Evolutionary conservation across 2,113 vertebrate genomes (phyloP).

Genomic region (Scomber scombrus): DNA sequence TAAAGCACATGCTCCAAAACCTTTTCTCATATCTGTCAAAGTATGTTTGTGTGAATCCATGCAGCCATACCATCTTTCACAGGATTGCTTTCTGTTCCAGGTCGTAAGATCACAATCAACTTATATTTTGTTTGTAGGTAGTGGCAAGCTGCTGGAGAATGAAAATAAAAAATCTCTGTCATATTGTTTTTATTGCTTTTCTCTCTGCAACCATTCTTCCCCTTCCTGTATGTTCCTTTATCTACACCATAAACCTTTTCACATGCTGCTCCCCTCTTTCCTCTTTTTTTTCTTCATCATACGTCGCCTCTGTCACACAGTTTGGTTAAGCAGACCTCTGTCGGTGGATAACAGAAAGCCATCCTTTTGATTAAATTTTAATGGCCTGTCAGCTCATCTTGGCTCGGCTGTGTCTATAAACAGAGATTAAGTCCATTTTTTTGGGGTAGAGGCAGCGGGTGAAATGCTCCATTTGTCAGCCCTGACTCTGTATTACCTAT

Average conservation of each 20-base stretch:
- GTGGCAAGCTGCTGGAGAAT: no score
- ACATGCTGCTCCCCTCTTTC: neutral
- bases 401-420: conserved; percentile 51
- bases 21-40: no score
- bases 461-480: neutral
- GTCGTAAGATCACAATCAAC: no score
- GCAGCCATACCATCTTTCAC: no score
- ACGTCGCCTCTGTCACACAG: neutral
- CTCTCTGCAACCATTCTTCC: neutral
- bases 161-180: neutral
- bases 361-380: conserved; percentile 64
- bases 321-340: neutral
- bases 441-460: conserved; percentile 8
- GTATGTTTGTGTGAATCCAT: no score
- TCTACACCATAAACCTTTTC: neutral
- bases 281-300: neutral
- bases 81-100: no score
- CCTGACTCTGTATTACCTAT: neutral
- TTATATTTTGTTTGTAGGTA: no score
- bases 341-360: conserved; percentile 25
- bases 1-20: no score
- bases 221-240: no score
- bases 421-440: conserved; percentile 51
- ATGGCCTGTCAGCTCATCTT: conserved; percentile 33
- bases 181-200: neutral